phyloP scores from a whole-genome alignment of 2,888 invertebrate species.

The Polydrusus tereticollis region DNA sequence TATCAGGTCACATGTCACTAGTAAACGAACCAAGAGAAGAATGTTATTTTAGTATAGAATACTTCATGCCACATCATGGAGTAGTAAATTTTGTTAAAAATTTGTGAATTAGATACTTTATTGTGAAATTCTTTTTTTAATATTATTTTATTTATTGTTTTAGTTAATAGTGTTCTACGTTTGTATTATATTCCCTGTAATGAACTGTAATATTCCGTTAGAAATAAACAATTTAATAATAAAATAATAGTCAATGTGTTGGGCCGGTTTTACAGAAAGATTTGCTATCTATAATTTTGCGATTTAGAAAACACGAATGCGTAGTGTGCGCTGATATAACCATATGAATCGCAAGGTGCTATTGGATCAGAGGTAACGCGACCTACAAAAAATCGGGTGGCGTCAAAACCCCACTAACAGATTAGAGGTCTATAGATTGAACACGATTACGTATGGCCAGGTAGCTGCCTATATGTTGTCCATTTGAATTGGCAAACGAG shows the following conservation, averaged over 20 bases:
- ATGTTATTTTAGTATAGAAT: background rate
- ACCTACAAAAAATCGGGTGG: slow-evolving; percentile 16
- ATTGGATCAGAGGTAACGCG: slow-evolving; percentile 7
- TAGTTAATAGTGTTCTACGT: too few relatives aligned
- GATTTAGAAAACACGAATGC: slow-evolving; percentile 8
- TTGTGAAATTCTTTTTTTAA: too few relatives aligned
- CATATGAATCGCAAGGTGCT: slow-evolving; percentile 20
- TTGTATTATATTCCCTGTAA: too few relatives aligned
- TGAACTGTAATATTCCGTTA: too few relatives aligned
- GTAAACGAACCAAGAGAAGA: background rate
- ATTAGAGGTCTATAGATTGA: slow-evolving; percentile 8
- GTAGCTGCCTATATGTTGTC: slow-evolving; percentile 20
- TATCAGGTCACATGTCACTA: background rate
- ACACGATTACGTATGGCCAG: slow-evolving; percentile 19
- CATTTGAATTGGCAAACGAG: slow-evolving; percentile 23
- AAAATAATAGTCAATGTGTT: slow-evolving; percentile 1
- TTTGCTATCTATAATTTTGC: slow-evolving; percentile 8
- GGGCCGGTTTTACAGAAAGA: slow-evolving; percentile 23
- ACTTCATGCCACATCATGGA: background rate
- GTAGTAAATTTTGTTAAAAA: too few relatives aligned
- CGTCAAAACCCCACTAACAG: background rate
- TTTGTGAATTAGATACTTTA: too few relatives aligned
- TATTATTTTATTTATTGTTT: too few relatives aligned
- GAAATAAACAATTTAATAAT: too few relatives aligned
- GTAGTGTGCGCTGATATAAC: slow-evolving; percentile 11